phyloP scores from a whole-genome alignment of 1,140 invertebrate genomes.

The Ips nitidus region DNA sequence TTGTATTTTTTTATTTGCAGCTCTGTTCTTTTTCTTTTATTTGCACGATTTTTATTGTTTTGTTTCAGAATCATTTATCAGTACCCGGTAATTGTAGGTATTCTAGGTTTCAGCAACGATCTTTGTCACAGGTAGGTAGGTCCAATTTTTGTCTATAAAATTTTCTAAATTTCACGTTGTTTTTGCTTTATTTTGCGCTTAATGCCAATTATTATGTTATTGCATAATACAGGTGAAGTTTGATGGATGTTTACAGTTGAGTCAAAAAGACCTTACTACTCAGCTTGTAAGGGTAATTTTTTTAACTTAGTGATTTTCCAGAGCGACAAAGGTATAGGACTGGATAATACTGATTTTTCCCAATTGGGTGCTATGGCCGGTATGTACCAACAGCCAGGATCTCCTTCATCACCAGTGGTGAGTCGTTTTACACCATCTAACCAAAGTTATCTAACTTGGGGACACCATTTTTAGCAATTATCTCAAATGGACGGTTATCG shows the following conservation, averaged over 20 bases:
- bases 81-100: conserved; percentile 82
- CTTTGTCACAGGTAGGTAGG: conserved; percentile 36
- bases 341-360: conserved; percentile 48
- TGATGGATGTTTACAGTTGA: background rate
- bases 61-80: conserved; percentile 85
- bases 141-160: too few species aligned
- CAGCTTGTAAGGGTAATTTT: background rate
- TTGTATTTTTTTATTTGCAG: conserved; percentile 54
- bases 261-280: background rate
- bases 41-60: conserved; percentile 68
- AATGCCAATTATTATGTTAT: background rate
- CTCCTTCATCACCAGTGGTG: conserved; percentile 57
- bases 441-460: background rate
- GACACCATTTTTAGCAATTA: conserved; percentile 38
- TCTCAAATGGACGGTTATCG: conserved; percentile 53
- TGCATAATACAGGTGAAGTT: background rate
- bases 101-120: conserved; percentile 74
- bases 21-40: conserved; percentile 55
- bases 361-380: conserved; percentile 45
- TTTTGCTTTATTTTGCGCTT: background rate
- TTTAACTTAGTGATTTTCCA: conserved; percentile 46
- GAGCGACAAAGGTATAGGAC: conserved; percentile 61
- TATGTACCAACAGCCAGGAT: conserved; percentile 52
- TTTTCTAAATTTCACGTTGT: background rate
- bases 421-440: background rate